These are phyloP conservation scores for Actinernus sp. DNA, from an alignment of 92 coral and sea anemone species.

Conservation along the genomic window DNA sequence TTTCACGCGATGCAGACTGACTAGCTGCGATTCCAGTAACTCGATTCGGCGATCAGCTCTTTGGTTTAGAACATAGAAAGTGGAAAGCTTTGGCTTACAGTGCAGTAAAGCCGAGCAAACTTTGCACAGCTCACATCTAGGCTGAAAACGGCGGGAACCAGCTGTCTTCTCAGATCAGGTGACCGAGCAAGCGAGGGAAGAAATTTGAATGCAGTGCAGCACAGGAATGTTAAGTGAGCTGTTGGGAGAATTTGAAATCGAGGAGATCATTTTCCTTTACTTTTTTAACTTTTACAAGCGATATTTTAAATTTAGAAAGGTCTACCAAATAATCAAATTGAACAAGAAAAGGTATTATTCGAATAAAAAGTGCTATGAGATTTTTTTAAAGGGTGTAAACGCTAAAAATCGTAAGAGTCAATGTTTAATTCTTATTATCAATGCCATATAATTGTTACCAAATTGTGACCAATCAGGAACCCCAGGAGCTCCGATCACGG, in stretches of 20 bases:
- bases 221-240: conserved; percentile 75
- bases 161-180: conserved; percentile 95
- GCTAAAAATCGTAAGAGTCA: too few relatives aligned
- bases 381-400: too few relatives aligned
- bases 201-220: conserved; percentile 96
- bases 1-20: too few relatives aligned
- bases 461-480: conserved; percentile 9
- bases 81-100: conserved; percentile 3
- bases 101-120: conserved; percentile 17
- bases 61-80: too few relatives aligned
- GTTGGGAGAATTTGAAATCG: conserved; percentile 53
- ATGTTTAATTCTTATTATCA: conserved; percentile 12
- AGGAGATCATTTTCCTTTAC: not conserved
- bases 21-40: too few relatives aligned
- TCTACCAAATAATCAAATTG: too few relatives aligned
- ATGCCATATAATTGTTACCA: conserved; percentile 5
- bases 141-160: conserved; percentile 94
- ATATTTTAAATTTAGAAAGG: too few relatives aligned
- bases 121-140: conserved; percentile 31
- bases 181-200: conserved; percentile 72
- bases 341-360: too few relatives aligned
- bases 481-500: too few relatives aligned
- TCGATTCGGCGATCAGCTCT: too few relatives aligned
- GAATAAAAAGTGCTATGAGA: too few relatives aligned
- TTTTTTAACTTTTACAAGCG: not conserved